Evolutionary conservation across 2,888 invertebrate species (phyloP), one percentile per base, ranked within the genome.

Genomic region (Allygus modestus): DNA sequence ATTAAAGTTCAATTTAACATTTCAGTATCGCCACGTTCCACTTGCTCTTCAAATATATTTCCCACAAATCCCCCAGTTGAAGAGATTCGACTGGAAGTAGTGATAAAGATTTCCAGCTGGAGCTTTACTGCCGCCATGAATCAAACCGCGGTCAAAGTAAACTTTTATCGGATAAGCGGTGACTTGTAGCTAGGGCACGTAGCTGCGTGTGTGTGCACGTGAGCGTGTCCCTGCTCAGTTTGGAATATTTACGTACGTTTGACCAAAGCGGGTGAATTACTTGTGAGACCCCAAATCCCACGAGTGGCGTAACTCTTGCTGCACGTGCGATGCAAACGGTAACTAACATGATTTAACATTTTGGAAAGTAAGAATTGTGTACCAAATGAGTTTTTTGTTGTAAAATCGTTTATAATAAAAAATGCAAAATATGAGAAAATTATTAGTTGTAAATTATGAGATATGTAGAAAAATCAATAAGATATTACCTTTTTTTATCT

Each of bases 71-170:
- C 31, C 31, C 65, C 51, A 12, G 28, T 17, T 65, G 31, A 65
- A 65, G 65, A 65, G 65, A 65, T 65, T 65, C 65, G 12, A 58
- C 58, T 58, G 7, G 2, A n/a, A 37, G 51, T 31, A 33, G 54
- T 51, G 79, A 79, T 79, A 79, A 79, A 79, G 79, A 54, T 79
- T 79, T 33, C 77, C 77, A 41, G 41, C 46, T 28, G 33, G n/a
- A 33, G 7, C 54, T 58, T 33, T 28, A 54, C 79, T 58, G 33
- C 54, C 9, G 58, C 79, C 9, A 79, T 79, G 58, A 79, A 79
- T 79, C 79, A 79, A 54, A 58, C 79, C 5, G 79, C 54, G 79
- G 79, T 79, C 79, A 77, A 77, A 77, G 75, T 77, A 77, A 77
- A 77, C 23, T 77, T 77, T 77, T 77, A 46, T 28, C 75, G 26